These are phyloP conservation scores for Drosophila conformis DNA, from an alignment of 2,888 invertebrate genomes.

Conservation along the genomic window DNA sequence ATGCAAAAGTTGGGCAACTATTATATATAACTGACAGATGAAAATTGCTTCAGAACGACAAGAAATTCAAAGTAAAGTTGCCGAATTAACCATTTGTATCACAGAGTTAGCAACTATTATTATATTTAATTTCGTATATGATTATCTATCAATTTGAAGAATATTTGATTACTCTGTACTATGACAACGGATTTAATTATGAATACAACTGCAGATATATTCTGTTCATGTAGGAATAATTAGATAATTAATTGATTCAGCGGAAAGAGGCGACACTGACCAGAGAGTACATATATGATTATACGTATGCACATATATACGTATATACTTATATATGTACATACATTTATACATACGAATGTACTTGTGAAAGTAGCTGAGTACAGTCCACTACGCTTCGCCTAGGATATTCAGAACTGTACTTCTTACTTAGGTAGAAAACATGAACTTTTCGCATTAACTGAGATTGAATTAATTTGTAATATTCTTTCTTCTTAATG, in stretches of 20 bases:
- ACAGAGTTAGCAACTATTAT: background rate
- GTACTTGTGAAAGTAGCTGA: background rate
- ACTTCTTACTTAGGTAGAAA: background rate
- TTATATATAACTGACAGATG: background rate
- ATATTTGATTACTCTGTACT: background rate
- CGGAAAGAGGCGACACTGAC: background rate
- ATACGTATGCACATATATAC: background rate
- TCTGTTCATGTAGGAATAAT: background rate
- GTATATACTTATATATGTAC: background rate
- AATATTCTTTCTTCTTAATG: constrained; percentile 22
- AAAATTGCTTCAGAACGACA: constrained; percentile 8
- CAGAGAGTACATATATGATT: background rate
- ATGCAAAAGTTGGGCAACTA: constrained; percentile 6
- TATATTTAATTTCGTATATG: background rate
- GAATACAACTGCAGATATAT: background rate
- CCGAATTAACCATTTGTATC: background rate
- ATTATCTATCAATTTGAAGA: background rate
- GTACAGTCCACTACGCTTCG: background rate
- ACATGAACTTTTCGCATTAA: constrained; percentile 61
- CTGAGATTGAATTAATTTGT: constrained; percentile 51
- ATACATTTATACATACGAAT: too few species aligned
- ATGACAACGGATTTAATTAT: background rate
- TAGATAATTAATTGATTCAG: background rate
- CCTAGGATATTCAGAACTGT: background rate
- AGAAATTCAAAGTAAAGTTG: background rate